phyloP scores from a whole-genome alignment of 1,140 invertebrate genomes.

The Lineus longissimus region DNA sequence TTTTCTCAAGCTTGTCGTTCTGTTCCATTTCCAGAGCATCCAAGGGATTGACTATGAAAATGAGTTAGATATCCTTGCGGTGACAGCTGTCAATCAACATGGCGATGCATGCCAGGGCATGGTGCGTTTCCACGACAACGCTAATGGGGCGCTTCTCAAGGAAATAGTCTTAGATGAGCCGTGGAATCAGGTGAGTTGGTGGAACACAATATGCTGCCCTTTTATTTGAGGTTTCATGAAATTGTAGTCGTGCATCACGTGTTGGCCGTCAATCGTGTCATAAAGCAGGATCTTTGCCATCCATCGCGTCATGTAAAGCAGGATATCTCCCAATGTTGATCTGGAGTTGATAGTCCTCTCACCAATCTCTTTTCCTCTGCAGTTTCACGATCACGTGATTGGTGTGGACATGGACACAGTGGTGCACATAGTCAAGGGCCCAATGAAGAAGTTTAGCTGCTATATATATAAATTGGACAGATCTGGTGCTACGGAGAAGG shows the following conservation, averaged over 20 bases:
- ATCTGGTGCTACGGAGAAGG: not conserved
- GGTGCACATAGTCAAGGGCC: conserved; percentile 13
- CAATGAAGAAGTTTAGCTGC: conserved; percentile 5
- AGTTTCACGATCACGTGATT: conserved; percentile 13
- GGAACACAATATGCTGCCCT: not conserved
- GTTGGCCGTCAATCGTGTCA: not conserved
- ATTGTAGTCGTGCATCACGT: not conserved
- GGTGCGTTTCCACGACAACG: conserved; percentile 28
- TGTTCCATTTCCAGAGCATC: conserved; percentile 8
- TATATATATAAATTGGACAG: conserved; percentile 15
- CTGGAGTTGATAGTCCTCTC: too few relatives aligned
- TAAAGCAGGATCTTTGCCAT: not conserved
- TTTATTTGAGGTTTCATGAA: not conserved
- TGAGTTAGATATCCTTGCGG: conserved; percentile 24
- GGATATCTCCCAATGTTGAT: too few relatives aligned
- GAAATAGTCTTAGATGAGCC: conserved; percentile 26
- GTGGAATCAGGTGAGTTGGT: conserved; percentile 24
- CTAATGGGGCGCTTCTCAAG: conserved; percentile 22
- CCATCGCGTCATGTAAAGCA: not conserved
- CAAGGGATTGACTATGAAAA: conserved; percentile 15
- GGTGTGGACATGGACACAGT: conserved; percentile 10
- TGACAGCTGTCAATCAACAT: conserved; percentile 19
- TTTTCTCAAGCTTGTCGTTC: not conserved
- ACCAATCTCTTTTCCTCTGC: not conserved
- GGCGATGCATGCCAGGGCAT: conserved; percentile 4